Percentiles rank a stretch among this genome's conserved stretches.
Conservation (phyloP, 1,140 invertebrate species). For the Zaprionus africanus region DNA sequence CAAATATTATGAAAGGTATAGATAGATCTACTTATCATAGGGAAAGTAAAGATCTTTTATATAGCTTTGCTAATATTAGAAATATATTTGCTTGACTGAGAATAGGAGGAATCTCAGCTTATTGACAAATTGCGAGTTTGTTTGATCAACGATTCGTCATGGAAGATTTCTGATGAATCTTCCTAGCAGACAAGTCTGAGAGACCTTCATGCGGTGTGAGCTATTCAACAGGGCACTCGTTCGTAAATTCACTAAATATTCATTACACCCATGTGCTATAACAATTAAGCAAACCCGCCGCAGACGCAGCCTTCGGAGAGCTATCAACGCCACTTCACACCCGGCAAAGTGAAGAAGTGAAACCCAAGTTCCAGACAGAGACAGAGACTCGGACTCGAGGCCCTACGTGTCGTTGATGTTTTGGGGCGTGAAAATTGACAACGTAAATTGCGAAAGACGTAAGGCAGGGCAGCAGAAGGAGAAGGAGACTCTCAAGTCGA, state of each 20-base stretch:
- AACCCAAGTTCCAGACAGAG: background rate
- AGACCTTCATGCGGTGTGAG: constrained; percentile 4
- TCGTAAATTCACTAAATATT: constrained; percentile 20
- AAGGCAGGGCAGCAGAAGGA: constrained; percentile 6
- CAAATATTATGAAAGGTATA: no score
- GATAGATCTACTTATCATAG: no score
- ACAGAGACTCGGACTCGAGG: background rate
- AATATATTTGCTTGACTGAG: background rate
- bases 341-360: constrained; percentile 10
- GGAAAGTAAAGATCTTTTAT: no score
- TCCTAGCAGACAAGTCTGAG: background rate
- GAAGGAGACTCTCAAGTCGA: background rate
- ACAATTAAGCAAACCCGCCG: constrained; percentile 62
- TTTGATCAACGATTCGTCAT: constrained; percentile 1
- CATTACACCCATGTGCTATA: constrained; percentile 52
- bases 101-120: background rate
- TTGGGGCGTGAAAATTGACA: constrained; percentile 79
- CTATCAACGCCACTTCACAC: constrained; percentile 40
- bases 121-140: background rate
- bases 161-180: background rate
- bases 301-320: background rate
- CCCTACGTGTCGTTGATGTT: constrained; percentile 49
- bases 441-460: constrained; percentile 72
- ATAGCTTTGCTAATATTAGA: no score
- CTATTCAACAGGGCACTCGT: constrained; percentile 8